Base-by-base conservation (phyloP, 2,113 vertebrate genomes). In the Myxocyprinus asiaticus region DNA sequence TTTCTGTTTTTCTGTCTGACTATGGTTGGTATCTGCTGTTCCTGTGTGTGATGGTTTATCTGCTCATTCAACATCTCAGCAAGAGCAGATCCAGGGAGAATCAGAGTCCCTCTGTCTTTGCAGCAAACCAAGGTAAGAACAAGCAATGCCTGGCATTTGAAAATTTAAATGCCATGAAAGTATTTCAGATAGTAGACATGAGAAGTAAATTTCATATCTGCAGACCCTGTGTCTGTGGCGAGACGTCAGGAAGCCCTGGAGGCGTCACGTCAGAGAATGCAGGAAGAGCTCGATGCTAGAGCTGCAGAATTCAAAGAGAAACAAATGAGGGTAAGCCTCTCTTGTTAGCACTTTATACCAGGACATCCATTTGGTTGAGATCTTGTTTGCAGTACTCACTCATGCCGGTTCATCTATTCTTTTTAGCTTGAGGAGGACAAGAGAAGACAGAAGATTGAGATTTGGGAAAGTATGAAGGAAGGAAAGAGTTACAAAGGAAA, bases 401-500 rank as follows among this genome's bases (percentile, higher is more conserved):
- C 65, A 64, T 56, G 7, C 9, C 80, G 0, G 81, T 77, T 58
- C 44, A 2, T 77, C 65, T 80, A 9, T n/a, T 64, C 73, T 53
- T 33, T 33, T 7, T 51, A 98, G 96, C 88, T 95, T 50, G 96
- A 97, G 87, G 96, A 98, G 59, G 95, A 96, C 78, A 96, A 94
- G 78, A 91, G 95, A 83, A 91, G 82, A 66, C 94, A 95, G 90
- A 98, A 96, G 84, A 95, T 98, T 0, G 94, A 96, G 2, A 92
- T 91, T 71, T 96, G 95, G 95, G 95, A 98, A n/a, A 96, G 90
- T 12, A 94, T 97, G 94, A 92, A 95, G 44, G 92, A 94, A 80
- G 95, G 96, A 1, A 95, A 89, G 82, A 98, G 96, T 81, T 95
- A 89, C 81, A 94, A 90, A 89, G 90, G 89, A 84, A 84, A 81